Percentiles rank a stretch among this genome's conserved stretches.
Evolutionary conservation across 2,797 vertebrate genomes (phyloP).

Genomic region (Gadopsis marmoratus): DNA sequence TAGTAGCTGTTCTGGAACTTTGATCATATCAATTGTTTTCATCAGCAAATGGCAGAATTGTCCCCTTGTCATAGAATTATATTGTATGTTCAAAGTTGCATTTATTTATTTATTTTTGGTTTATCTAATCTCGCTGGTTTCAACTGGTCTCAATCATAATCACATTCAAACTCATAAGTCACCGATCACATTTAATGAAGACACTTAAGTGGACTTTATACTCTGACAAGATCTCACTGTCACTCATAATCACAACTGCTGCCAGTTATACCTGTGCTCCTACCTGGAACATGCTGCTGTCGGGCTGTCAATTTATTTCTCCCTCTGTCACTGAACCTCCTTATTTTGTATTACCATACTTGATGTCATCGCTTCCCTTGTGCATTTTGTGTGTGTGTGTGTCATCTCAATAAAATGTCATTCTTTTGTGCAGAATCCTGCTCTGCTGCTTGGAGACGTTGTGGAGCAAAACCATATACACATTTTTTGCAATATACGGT

Average conservation of each 20-base stretch:
- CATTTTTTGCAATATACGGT: slow-evolving; percentile 10
- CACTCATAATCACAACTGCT: slow-evolving; percentile 23
- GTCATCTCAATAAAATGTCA: slow-evolving; percentile 14
- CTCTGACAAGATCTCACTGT: slow-evolving; percentile 7
- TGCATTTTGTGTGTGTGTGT: slow-evolving; percentile 18
- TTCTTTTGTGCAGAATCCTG: slow-evolving; percentile 3
- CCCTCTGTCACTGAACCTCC: not conserved
- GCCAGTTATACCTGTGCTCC: not conserved
- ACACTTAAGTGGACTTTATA: slow-evolving; percentile 8
- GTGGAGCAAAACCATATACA: not conserved
- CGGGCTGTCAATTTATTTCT: not conserved
- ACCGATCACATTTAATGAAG: slow-evolving; percentile 6
- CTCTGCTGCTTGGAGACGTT: not conserved
- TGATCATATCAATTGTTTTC: not conserved
- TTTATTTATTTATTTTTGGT: not conserved
- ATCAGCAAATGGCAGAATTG: no score
- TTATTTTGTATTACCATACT: slow-evolving; percentile 4
- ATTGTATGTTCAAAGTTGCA: not conserved
- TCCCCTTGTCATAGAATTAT: not conserved
- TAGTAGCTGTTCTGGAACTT: not conserved
- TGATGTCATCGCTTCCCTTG: not conserved
- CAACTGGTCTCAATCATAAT: not conserved
- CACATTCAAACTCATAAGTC: slow-evolving; percentile 4
- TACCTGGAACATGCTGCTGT: not conserved
- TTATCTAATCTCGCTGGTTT: not conserved